phyloP scores from a whole-genome alignment of 2,888 invertebrate species.

The Cordilura impudica region DNA sequence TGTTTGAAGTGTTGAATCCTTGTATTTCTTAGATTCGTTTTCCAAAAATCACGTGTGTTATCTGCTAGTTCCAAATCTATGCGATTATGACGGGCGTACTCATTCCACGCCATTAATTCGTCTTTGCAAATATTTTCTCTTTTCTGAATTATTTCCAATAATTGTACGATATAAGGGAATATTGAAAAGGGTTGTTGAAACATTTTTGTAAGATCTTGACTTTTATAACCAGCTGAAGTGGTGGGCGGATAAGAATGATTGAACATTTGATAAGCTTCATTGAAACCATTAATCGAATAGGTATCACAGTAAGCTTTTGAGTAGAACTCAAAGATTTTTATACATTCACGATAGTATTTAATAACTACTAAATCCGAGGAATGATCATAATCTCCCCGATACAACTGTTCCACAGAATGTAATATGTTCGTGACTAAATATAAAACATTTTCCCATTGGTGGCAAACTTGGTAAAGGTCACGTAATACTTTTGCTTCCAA shows the following conservation, averaged over 20 bases:
- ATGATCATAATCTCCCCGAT: conserved; percentile 81
- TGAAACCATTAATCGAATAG: conserved; percentile 85
- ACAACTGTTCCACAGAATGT: conserved; percentile 84
- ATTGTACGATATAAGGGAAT: conserved; percentile 71
- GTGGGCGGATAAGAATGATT: conserved; percentile 27
- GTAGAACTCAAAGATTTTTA: conserved; percentile 85
- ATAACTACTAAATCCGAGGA: conserved; percentile 84
- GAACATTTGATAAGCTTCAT: conserved; percentile 81
- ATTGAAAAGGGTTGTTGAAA: conserved; percentile 75
- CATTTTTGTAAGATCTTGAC: conserved; percentile 69
- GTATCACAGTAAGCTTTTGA: conserved; percentile 85
- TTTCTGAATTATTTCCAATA: conserved; percentile 71
- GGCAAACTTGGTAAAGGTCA: conserved; percentile 77
- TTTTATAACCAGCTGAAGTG: conserved; percentile 48
- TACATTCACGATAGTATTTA: conserved; percentile 85
- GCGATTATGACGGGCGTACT: conserved; percentile 70
- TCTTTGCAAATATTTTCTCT: conserved; percentile 70
- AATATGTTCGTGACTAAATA: conserved; percentile 84
- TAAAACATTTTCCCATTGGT: conserved; percentile 84
- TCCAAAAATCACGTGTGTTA: conserved; percentile 76
- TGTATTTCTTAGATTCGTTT: conserved; percentile 75
- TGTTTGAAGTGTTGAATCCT: conserved; percentile 78
- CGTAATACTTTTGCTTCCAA: conserved; percentile 61
- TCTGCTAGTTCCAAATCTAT: conserved; percentile 75
- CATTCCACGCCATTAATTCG: conserved; percentile 72